phyloP scores from a whole-genome alignment of 1,140 invertebrate genomes.

The Scaptomyza graminum region DNA sequence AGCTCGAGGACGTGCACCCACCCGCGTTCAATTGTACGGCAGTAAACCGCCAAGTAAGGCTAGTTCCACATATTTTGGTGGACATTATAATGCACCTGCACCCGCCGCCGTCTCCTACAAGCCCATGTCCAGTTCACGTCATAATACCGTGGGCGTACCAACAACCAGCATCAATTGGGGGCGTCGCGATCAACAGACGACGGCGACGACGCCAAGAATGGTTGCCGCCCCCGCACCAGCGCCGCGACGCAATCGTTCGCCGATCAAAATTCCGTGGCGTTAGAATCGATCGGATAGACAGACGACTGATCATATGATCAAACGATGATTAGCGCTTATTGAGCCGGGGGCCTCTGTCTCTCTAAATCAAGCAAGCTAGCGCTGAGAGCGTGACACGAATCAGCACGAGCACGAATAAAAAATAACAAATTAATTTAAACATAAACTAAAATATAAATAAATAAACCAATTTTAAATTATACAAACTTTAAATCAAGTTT shows the following conservation, averaged over 20 bases:
- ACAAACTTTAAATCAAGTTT: neutral
- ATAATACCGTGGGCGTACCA: constrained; percentile 26
- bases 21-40: constrained; percentile 60
- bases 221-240: constrained; percentile 40
- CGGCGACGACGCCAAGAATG: constrained; percentile 24
- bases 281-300: constrained; percentile 46
- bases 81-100: constrained; percentile 68
- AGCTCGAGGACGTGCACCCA: constrained; percentile 59
- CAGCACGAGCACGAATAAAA: neutral
- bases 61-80: constrained; percentile 60
- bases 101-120: neutral
- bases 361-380: neutral
- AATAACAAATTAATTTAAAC: neutral
- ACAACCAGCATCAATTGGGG: constrained; percentile 54
- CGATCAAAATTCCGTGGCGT: constrained; percentile 81
- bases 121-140: constrained; percentile 24
- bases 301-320: constrained; percentile 21
- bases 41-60: constrained; percentile 44
- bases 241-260: constrained; percentile 75
- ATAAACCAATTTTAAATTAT: constrained; percentile 4
- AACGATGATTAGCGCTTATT: constrained; percentile 27
- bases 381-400: constrained; percentile 38
- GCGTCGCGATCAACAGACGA: constrained; percentile 60
- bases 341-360: neutral
- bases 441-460: neutral